Evolutionary conservation across 1,140 invertebrate genomes (phyloP).

Genomic region (Meloidogyne exigua): DNA sequence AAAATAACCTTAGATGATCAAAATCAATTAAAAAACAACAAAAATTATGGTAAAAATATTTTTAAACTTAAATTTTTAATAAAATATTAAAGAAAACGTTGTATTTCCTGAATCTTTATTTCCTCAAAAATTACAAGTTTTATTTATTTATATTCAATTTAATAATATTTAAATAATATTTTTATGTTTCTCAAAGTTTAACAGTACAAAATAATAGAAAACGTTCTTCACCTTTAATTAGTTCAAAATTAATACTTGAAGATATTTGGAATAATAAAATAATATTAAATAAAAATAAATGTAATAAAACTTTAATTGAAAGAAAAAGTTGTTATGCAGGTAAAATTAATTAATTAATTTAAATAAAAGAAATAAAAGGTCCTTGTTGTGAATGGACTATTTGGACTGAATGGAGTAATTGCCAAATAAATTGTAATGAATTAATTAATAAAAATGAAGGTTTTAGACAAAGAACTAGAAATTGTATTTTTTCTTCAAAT

Average conservation of each 20-base stretch:
- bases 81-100: too few relatives aligned
- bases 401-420: conserved; percentile 21
- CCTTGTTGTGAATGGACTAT: conserved; percentile 19
- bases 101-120: not conserved
- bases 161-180: too few relatives aligned
- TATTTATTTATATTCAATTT: not conserved
- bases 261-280: not conserved
- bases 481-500: not conserved
- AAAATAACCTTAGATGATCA: not conserved
- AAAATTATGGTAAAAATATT: not conserved
- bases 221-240: conserved; percentile 18
- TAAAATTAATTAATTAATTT: not conserved
- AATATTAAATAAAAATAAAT: conserved; percentile 9
- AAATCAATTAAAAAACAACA: not conserved
- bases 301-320: conserved; percentile 3
- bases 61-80: too few relatives aligned
- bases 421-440: conserved; percentile 13
- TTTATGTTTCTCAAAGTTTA: conserved; percentile 21
- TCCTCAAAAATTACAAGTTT: conserved; percentile 15
- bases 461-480: not conserved
- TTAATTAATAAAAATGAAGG: not conserved
- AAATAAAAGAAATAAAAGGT: not conserved
- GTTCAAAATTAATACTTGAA: conserved; percentile 19
- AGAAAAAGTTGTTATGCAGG: conserved; percentile 15
- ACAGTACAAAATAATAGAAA: not conserved